These are phyloP conservation scores for Pseudopleuronectes americanus DNA, from an alignment of 2,797 vertebrate species.

Conservation along the genomic window DNA sequence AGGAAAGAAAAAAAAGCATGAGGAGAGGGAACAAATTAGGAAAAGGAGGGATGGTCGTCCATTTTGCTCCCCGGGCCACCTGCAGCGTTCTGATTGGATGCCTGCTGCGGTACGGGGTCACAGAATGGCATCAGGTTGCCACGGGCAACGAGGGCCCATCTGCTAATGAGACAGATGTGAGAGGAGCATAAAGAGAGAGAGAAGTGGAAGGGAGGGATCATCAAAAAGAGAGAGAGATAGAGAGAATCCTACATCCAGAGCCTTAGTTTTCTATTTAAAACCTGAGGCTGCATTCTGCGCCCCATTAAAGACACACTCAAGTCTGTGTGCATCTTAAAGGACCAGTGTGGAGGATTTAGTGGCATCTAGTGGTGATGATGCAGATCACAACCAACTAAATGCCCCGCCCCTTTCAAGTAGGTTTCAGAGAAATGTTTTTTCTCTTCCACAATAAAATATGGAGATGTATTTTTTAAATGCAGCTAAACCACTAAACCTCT, in stretches of 20 bases:
- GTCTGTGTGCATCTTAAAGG: slow-evolving; percentile 1
- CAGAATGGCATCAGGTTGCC: slow-evolving; percentile 47
- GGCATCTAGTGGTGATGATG: not conserved
- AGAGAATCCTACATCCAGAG: not conserved
- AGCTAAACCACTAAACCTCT: no score
- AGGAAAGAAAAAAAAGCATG: not conserved
- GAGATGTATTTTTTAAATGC: no score
- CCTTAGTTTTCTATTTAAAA: slow-evolving; percentile 31
- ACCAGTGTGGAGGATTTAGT: slow-evolving; percentile 1
- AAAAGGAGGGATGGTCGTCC: slow-evolving; percentile 4
- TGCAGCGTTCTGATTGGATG: slow-evolving; percentile 40
- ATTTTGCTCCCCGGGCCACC: slow-evolving; percentile 31
- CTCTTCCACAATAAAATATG: no score
- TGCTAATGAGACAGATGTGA: slow-evolving; percentile 42
- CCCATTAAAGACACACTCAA: slow-evolving; percentile 18
- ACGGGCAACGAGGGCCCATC: slow-evolving; percentile 33
- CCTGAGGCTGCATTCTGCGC: slow-evolving; percentile 12
- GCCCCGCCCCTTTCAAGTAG: not conserved
- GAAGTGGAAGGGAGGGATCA: not conserved
- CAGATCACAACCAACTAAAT: not conserved
- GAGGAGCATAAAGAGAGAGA: slow-evolving; percentile 24
- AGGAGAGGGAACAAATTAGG: slow-evolving; percentile 12
- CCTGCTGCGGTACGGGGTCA: slow-evolving; percentile 48
- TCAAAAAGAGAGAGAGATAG: not conserved
- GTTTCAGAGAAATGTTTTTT: no score